Percentiles rank a stretch among this genome's conserved stretches.
These are phyloP conservation scores for Anoura caudifer DNA, from an alignment of 2,113 vertebrate genomes.

Conservation along the genomic window DNA sequence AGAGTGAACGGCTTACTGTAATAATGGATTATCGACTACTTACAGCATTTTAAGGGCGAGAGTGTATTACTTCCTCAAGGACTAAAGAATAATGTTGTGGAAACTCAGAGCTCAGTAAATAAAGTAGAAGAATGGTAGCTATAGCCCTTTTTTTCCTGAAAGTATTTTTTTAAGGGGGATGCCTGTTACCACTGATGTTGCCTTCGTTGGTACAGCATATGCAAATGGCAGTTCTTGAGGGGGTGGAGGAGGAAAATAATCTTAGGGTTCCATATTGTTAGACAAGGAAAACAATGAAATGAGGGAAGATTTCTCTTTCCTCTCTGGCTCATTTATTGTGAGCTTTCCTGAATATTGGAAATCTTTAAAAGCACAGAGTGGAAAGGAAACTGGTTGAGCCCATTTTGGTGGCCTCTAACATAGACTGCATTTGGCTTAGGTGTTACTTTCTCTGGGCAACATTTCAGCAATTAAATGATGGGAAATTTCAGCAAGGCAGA, in stretches of 20 bases:
- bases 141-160: constrained; percentile 18
- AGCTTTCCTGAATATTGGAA: too few relatives aligned
- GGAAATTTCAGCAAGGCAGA: fast-evolving
- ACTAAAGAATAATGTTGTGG: constrained; percentile 78
- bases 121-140: constrained; percentile 35
- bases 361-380: fast-evolving
- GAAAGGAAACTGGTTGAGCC: fast-evolving
- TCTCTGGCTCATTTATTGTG: background rate
- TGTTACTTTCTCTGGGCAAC: too few relatives aligned
- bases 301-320: background rate
- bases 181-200: background rate
- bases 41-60: constrained; percentile 84
- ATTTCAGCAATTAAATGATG: background rate
- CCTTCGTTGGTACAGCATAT: background rate
- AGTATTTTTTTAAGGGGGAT: background rate
- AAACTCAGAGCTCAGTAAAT: constrained; percentile 76
- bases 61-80: constrained; percentile 85
- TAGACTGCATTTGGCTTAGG: fast-evolving
- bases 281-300: background rate
- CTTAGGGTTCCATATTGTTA: background rate
- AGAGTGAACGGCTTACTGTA: constrained; percentile 92
- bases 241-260: background rate
- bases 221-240: background rate
- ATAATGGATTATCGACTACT: constrained; percentile 92
- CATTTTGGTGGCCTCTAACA: fast-evolving